These are phyloP conservation scores for Miltochrista miniata DNA, from an alignment of 2,888 invertebrate species.

Conservation along the genomic window DNA sequence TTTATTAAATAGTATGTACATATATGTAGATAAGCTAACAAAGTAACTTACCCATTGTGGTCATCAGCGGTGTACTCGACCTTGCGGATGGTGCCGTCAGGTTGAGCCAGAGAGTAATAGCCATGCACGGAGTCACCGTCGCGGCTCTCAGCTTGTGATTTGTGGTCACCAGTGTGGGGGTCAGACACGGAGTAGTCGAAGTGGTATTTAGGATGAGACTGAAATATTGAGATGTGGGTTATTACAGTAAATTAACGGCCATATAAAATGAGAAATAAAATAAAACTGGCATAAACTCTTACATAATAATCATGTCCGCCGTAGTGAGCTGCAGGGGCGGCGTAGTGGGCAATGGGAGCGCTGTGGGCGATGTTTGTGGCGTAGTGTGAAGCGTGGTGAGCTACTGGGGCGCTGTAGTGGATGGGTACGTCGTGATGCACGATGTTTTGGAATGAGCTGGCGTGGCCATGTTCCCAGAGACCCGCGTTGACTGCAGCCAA, in stretches of 20 bases:
- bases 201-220: constrained; percentile 73
- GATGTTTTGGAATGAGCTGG: constrained; percentile 34
- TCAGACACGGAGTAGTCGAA: constrained; percentile 81
- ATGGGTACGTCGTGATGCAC: constrained; percentile 35
- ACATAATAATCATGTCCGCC: constrained; percentile 46
- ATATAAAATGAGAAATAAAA: no score
- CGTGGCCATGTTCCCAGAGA: constrained; percentile 32
- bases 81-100: constrained; percentile 77
- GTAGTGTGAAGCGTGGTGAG: constrained; percentile 27
- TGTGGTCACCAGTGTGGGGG: constrained; percentile 83
- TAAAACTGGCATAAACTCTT: constrained; percentile 10
- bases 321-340: constrained; percentile 39
- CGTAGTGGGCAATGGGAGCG: constrained; percentile 42
- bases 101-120: constrained; percentile 79
- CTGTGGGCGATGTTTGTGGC: constrained; percentile 32
- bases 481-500: constrained; percentile 57
- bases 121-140: constrained; percentile 84
- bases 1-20: no score
- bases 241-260: not conserved
- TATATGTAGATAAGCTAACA: no score
- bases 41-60: constrained; percentile 36
- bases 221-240: not conserved
- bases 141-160: constrained; percentile 78
- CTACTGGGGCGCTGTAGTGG: constrained; percentile 24
- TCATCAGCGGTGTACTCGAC: constrained; percentile 74